Conservation (phyloP, 2,888 invertebrate species). For the Hypolimnas misippus region DNA sequence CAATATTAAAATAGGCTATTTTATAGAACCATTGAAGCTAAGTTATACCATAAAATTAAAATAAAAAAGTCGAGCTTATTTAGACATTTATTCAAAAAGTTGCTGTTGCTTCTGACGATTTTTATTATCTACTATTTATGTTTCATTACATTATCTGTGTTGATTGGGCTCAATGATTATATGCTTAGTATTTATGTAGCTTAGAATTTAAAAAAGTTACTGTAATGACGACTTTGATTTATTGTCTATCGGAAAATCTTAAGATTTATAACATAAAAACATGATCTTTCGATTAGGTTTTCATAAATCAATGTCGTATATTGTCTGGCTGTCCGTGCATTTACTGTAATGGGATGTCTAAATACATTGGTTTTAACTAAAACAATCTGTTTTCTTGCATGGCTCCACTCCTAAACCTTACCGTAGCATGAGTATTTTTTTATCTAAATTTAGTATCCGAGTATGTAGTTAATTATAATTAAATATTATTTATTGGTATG, state of each 20-base stretch:
- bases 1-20: neutral
- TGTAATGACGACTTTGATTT: constrained; percentile 43
- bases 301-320: constrained; percentile 39
- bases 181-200: constrained; percentile 50
- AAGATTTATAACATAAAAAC: no score
- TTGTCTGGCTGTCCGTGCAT: constrained; percentile 70
- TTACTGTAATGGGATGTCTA: constrained; percentile 74
- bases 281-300: neutral
- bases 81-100: constrained; percentile 18
- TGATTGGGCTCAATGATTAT: constrained; percentile 33
- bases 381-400: constrained; percentile 81
- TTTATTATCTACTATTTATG: constrained; percentile 28
- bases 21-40: constrained; percentile 10
- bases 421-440: constrained; percentile 59
- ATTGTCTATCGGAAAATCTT: neutral
- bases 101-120: constrained; percentile 23
- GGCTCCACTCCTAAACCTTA: constrained; percentile 62
- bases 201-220: constrained; percentile 36
- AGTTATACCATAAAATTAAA: constrained; percentile 4
- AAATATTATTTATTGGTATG: neutral
- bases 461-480: neutral
- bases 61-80: constrained; percentile 30
- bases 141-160: constrained; percentile 31
- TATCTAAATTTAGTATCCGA: neutral
- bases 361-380: constrained; percentile 73